A percentile compares a stretch with the other conserved stretches of the same genome.
Evolutionary conservation across 2,797 vertebrate species (phyloP).

Genomic region (Tokudaia tokunoshimensis): DNA sequence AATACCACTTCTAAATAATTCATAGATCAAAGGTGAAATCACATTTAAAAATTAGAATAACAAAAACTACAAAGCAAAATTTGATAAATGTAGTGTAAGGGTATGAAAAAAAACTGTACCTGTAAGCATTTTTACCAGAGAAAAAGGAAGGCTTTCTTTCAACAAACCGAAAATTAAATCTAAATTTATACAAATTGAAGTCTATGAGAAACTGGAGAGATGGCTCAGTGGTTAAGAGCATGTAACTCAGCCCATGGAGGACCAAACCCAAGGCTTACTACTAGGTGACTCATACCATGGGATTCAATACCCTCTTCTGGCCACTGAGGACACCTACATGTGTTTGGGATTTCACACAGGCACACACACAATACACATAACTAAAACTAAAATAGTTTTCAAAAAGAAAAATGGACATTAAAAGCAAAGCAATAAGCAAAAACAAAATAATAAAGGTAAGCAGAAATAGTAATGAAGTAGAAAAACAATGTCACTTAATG

Average conservation of each 20-base stretch:
- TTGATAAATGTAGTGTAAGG: neutral
- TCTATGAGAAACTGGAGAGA: neutral
- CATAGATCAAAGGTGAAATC: neutral
- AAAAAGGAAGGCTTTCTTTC: neutral
- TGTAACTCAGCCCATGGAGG: rapidly evolving
- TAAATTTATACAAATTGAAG: conserved; percentile 2
- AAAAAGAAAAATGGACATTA: neutral
- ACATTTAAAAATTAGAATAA: neutral
- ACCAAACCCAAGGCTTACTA: neutral
- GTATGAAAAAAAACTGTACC: neutral
- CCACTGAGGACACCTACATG: neutral
- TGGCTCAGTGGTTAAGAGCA: neutral
- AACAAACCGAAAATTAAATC: neutral
- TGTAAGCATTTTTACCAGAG: neutral
- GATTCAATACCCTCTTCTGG: neutral
- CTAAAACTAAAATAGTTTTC: neutral
- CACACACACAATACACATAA: neutral
- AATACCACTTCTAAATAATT: conserved; percentile 29
- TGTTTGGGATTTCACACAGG: neutral
- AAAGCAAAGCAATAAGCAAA: neutral
- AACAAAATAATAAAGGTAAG: neutral
- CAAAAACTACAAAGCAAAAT: conserved; percentile 1
- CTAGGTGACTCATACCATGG: neutral
- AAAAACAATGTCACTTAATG: neutral
- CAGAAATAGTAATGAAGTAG: neutral